A percentile compares a stretch with the other conserved stretches of the same genome.
phyloP scores from a whole-genome alignment of 2,888 invertebrate genomes.

The Dexiosoma caninum region DNA sequence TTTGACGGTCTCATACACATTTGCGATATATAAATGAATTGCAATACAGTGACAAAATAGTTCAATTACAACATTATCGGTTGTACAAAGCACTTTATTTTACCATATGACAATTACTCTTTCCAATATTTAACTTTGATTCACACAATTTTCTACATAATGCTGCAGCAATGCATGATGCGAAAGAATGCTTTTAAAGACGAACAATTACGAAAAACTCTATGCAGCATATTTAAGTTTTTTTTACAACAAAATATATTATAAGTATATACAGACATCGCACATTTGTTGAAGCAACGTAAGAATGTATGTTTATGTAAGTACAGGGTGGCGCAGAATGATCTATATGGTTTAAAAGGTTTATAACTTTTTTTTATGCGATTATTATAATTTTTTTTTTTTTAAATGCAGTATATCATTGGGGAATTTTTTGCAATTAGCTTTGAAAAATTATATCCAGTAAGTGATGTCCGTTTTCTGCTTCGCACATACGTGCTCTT shows the following conservation, averaged over 20 bases:
- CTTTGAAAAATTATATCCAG: too few species aligned
- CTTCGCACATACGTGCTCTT: too few species aligned
- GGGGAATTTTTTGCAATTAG: too few species aligned
- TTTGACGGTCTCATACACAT: not conserved
- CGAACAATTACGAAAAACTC: not conserved
- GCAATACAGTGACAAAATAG: not conserved
- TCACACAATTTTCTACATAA: not conserved
- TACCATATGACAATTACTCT: conserved; percentile 14
- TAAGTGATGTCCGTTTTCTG: too few species aligned
- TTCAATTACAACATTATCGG: conserved; percentile 18
- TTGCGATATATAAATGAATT: not conserved
- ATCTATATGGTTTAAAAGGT: too few species aligned
- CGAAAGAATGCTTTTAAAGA: not conserved
- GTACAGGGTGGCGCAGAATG: too few species aligned
- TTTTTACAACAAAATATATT: not conserved
- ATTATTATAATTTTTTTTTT: too few species aligned
- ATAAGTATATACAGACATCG: not conserved
- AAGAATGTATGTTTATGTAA: not conserved
- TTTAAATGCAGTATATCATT: too few species aligned
- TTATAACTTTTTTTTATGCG: too few species aligned
- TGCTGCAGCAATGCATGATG: not conserved
- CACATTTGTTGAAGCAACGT: not conserved
- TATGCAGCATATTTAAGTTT: not conserved
- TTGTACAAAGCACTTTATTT: not conserved
- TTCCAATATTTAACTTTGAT: not conserved